A percentile compares a stretch with the other conserved stretches of the same genome.
phyloP scores from a whole-genome alignment of 2,797 vertebrate genomes.

The Malurus leucopterus region DNA sequence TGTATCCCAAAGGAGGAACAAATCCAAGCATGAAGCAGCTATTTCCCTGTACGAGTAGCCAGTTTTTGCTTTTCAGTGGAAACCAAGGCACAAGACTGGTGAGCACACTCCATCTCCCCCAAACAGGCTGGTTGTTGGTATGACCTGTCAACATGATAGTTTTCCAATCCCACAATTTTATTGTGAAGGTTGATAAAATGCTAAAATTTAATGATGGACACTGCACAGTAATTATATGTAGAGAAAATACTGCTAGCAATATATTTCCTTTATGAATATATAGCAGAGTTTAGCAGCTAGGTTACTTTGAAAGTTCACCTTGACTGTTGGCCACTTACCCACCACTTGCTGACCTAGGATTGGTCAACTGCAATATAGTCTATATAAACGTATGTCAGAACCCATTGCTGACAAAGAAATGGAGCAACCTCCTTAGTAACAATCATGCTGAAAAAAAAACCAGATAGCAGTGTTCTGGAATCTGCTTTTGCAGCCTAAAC shows the following conservation, averaged over 20 bases:
- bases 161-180: not conserved
- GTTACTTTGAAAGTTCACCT: not conserved
- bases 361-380: not conserved
- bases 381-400: not conserved
- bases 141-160: not conserved
- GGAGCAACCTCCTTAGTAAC: fast-evolving
- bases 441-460: not conserved
- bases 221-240: not conserved
- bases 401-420: not conserved
- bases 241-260: not conserved
- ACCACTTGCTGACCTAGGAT: not conserved
- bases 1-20: not conserved
- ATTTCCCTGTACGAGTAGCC: not conserved
- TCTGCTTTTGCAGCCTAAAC: not conserved
- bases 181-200: not conserved
- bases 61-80: not conserved
- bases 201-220: not conserved
- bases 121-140: not conserved
- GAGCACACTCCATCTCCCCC: not conserved
- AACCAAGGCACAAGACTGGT: not conserved
- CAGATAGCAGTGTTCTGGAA: not conserved
- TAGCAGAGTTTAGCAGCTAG: not conserved
- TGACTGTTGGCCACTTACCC: not conserved
- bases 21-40: not conserved
- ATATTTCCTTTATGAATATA: not conserved